Evolutionary conservation across 1,140 invertebrate genomes (phyloP).

Genomic region (Scaptomyza graminum): DNA sequence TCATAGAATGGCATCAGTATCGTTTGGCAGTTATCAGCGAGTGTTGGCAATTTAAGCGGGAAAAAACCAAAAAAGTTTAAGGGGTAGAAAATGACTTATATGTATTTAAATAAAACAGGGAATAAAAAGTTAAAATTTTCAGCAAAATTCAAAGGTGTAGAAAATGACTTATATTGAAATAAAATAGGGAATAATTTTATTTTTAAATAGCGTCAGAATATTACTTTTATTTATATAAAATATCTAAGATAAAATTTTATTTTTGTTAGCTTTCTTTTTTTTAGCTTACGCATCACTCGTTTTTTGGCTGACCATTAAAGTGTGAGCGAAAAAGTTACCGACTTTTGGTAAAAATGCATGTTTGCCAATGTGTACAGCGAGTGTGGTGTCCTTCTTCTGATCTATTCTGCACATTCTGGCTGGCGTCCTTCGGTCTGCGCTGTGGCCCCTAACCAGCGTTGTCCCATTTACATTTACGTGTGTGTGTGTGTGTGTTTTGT

Average conservation of each 20-base stretch:
- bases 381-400: constrained; percentile 32
- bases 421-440: constrained; percentile 6
- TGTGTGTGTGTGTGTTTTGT: constrained; percentile 33
- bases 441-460: constrained; percentile 28
- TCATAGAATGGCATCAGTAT: constrained; percentile 21
- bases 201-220: no score
- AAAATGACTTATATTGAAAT: no score
- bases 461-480: constrained; percentile 56
- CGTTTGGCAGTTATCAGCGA: not conserved
- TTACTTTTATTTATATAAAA: no score
- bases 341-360: constrained; percentile 68
- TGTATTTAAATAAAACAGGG: no score
- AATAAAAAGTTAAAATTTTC: no score
- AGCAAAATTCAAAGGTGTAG: no score
- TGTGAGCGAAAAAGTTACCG: constrained; percentile 50
- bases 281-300: not conserved
- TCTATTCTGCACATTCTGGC: constrained; percentile 16
- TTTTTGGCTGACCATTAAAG: constrained; percentile 55
- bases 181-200: no score
- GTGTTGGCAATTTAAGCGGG: not conserved
- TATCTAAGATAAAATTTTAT: no score
- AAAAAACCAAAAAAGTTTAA: not conserved
- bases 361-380: constrained; percentile 61
- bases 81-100: no score
- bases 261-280: not conserved